These are phyloP conservation scores for Gnathonemus echidnorhynchus DNA, from an alignment of 2,113 vertebrate genomes.

Conservation along the genomic window DNA sequence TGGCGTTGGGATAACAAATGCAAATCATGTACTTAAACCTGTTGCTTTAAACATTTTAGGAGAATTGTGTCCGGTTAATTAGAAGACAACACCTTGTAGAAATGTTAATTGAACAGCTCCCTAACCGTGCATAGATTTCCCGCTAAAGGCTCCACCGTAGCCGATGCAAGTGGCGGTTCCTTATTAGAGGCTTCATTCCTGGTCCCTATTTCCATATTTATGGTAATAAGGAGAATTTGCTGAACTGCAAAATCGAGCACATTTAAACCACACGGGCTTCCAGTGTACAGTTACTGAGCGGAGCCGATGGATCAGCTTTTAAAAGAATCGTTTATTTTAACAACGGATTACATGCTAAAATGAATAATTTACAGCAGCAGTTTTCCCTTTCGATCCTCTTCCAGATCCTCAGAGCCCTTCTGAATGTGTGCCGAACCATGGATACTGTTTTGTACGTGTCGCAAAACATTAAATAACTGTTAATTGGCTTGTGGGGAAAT, in stretches of 20 bases:
- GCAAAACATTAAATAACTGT: constrained; percentile 52
- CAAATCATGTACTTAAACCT: background rate
- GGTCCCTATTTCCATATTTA: background rate
- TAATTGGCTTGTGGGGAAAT: constrained; percentile 29
- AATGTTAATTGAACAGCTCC: background rate
- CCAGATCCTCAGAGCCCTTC: background rate
- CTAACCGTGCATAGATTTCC: background rate
- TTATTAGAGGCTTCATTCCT: background rate
- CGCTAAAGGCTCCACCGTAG: background rate
- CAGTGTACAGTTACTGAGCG: background rate
- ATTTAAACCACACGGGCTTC: background rate
- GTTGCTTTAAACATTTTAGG: background rate
- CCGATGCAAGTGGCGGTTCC: background rate
- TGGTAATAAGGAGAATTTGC: background rate
- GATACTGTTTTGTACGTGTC: constrained; percentile 40
- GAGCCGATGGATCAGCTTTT: constrained; percentile 6
- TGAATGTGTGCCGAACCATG: constrained; percentile 29
- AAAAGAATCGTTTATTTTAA: constrained; percentile 24
- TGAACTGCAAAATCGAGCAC: background rate
- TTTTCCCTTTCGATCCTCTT: background rate
- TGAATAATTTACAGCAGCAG: constrained; percentile 23
- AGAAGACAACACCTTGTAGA: background rate
- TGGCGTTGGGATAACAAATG: background rate
- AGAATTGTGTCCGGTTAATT: background rate
- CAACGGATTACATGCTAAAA: constrained; percentile 17